A percentile compares a stretch with the other conserved stretches of the same genome.
Conservation (phyloP, 2,113 vertebrate species). For the Crotalus horridus region DNA sequence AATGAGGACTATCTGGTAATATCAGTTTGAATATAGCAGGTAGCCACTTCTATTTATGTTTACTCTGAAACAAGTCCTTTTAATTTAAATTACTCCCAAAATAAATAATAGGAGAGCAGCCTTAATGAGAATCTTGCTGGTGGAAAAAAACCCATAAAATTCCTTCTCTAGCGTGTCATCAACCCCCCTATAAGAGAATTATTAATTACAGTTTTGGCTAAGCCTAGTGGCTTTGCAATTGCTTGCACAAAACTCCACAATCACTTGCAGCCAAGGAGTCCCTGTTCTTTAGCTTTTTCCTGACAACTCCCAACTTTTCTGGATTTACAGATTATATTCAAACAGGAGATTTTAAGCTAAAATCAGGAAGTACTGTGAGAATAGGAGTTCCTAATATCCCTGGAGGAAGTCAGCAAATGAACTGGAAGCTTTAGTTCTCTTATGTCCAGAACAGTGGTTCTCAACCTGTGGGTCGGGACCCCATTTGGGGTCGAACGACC, state of each 20-base stretch:
- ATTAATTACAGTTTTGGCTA: background rate
- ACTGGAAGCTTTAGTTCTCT: background rate
- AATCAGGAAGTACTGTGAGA: background rate
- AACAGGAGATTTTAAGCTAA: background rate
- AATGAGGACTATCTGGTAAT: background rate
- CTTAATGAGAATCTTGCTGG: background rate
- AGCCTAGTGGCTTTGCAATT: background rate
- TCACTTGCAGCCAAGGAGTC: background rate
- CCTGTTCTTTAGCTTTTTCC: background rate
- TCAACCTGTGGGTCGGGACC: too few relatives aligned
- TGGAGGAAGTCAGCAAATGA: background rate
- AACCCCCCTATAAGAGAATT: background rate
- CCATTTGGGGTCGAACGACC: too few relatives aligned
- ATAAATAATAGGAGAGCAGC: background rate
- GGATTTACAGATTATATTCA: background rate
- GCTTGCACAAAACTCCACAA: background rate
- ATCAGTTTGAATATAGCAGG: background rate
- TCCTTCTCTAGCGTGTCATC: background rate
- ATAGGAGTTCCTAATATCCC: background rate
- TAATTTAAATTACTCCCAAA: background rate
- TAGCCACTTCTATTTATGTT: background rate
- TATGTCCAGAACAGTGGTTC: background rate
- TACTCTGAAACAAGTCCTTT: background rate
- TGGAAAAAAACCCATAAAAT: background rate
- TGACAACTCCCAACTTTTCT: background rate